Conservation (phyloP, 2,888 invertebrate genomes). For the Dicyrtoma fusca region DNA sequence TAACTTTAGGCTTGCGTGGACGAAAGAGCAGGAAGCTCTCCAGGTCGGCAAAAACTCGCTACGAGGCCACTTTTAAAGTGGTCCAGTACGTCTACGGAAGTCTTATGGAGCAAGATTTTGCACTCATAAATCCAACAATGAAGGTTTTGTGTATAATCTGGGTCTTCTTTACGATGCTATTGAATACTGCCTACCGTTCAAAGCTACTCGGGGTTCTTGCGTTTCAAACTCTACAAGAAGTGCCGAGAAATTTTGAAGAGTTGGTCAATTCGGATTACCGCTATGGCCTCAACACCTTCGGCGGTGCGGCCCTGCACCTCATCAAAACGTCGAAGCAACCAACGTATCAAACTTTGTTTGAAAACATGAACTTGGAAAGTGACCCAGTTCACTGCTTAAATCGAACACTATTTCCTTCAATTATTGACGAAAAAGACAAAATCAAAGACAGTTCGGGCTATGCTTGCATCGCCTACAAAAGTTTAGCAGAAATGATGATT, state of each 20-base stretch:
- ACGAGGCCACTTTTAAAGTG: background rate
- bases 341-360: constrained; percentile 36
- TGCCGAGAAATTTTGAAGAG: constrained; percentile 43
- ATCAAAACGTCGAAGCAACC: constrained; percentile 44
- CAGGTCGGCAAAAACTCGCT: no score
- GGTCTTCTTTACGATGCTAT: constrained; percentile 9
- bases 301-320: constrained; percentile 44
- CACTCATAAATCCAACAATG: background rate
- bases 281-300: constrained; percentile 42
- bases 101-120: background rate
- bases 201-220: constrained; percentile 46
- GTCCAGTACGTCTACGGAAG: background rate
- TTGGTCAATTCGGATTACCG: constrained; percentile 41
- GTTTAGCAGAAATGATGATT: no score
- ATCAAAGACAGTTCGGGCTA: no score
- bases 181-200: constrained; percentile 43
- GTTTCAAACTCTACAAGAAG: constrained; percentile 41
- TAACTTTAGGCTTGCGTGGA: background rate
- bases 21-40: no score
- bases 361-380: background rate
- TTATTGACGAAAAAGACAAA: no score
- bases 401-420: background rate
- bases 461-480: no score
- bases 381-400: constrained; percentile 5
- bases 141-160: background rate